Evolutionary conservation across 2,797 vertebrate species (phyloP).

Genomic region (Sebastes wilsoni): DNA sequence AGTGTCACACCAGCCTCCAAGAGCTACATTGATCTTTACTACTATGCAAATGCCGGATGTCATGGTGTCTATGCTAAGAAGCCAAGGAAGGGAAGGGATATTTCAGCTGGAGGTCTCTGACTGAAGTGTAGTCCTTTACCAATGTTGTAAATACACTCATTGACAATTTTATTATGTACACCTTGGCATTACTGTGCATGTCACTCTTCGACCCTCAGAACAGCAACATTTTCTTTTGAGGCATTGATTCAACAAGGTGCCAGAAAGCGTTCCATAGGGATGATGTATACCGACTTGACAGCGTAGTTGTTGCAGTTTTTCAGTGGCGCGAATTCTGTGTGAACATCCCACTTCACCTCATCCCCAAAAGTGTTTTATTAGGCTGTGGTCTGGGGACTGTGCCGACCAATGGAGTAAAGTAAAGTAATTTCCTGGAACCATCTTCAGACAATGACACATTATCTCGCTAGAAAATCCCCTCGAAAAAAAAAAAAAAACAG

Average conservation of each 20-base stretch:
- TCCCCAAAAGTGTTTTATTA: conserved; percentile 61
- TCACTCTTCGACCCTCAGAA: not conserved
- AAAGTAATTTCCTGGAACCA: conserved; percentile 63
- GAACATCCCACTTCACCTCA: conserved; percentile 49
- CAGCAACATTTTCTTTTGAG: not conserved
- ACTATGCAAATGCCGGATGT: conserved; percentile 74
- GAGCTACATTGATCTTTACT: conserved; percentile 75
- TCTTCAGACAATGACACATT: conserved; percentile 62
- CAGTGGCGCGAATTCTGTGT: conserved; percentile 19
- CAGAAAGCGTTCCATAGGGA: conserved; percentile 17
- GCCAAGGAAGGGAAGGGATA: conserved; percentile 46
- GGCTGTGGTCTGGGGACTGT: conserved; percentile 54
- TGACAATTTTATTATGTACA: conserved; percentile 58
- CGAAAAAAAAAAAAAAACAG: not conserved
- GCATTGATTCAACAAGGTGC: conserved; percentile 32
- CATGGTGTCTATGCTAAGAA: conserved; percentile 65
- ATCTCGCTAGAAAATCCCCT: conserved; percentile 39
- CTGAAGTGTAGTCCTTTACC: conserved; percentile 53
- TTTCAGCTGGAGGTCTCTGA: conserved; percentile 61
- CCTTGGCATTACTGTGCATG: conserved; percentile 15
- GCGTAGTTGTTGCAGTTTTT: conserved; percentile 29
- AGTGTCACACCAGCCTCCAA: conserved; percentile 68
- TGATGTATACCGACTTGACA: conserved; percentile 45
- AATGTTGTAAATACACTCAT: conserved; percentile 64
- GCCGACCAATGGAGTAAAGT: conserved; percentile 43